Evolutionary conservation across 2,888 invertebrate species (phyloP), one percentile per base, ranked within the genome.

Genomic region (Lasioglossum calceatum): DNA sequence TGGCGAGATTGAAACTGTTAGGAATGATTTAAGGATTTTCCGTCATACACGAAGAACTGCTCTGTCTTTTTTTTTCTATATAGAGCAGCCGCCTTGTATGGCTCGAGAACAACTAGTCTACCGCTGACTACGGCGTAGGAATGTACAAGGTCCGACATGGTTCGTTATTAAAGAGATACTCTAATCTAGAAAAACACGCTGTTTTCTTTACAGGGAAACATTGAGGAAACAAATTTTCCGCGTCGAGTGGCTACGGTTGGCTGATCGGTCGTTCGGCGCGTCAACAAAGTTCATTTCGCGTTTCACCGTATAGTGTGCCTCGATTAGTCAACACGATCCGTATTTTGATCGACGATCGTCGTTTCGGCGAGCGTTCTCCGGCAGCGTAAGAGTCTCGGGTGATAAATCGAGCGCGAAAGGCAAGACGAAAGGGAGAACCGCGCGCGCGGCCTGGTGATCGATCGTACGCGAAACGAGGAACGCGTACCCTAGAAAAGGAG

Each of bases 351-450:
- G 76, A 84, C 79, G 79, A 77, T 47, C 64, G 39, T 61, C 73
- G 81, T 86, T 84, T 47, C 64, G 23, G 23, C 16, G 70, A 47
- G 44, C 44, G 14, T 42, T n/a, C 27, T 16, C 54, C 27, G 71
- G 12, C 39, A 71, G 19, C 67, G 19, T 16, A 36, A 71, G 74
- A 80, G 78, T 82, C 79, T 76, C 80, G 39, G 76, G 58, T 79
- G 87, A 88, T 82, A 87, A 88, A 88, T 88, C 87, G 87, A 84
- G 88, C 80, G 87, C 36, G 77, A 77, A 84, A 58, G 77, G 75
- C 73, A 64, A 61, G 80, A 79, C 73, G 79, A 84, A 86, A 81
- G 54, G 79, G 81, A 77, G 80, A 80, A 77, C 32, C 36, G 36
- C 32, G 50, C 58, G 67, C n/a, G 58, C 36, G 32, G 36, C 12